Evolutionary conservation across 2,888 invertebrate species (phyloP).

Genomic region (Limnephilus rhombicus): DNA sequence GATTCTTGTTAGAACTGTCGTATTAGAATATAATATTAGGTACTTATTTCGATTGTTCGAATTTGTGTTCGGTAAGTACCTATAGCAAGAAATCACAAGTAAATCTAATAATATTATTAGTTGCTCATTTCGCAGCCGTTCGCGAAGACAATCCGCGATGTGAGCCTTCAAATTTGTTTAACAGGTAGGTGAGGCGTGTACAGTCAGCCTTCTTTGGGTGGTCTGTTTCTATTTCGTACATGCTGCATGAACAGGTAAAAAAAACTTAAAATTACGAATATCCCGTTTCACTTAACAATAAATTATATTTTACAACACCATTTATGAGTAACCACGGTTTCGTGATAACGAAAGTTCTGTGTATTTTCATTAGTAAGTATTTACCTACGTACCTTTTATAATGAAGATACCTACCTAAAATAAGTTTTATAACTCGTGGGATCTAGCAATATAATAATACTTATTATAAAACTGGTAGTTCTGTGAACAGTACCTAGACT

Average conservation of each 20-base stretch:
- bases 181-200: conserved; percentile 19
- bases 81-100: background rate
- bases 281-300: background rate
- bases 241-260: background rate
- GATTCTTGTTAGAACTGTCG: background rate
- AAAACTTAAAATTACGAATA: background rate
- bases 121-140: background rate
- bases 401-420: too few relatives aligned
- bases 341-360: background rate
- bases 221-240: background rate
- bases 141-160: background rate
- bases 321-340: too few relatives aligned
- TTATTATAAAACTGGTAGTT: too few relatives aligned
- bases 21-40: background rate
- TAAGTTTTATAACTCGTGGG: too few relatives aligned
- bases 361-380: background rate
- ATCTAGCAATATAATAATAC: too few relatives aligned
- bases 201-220: background rate
- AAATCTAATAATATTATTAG: background rate
- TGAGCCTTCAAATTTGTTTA: background rate
- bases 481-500: too few relatives aligned
- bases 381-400: too few relatives aligned
- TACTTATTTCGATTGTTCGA: background rate
- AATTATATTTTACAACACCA: background rate
- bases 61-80: background rate